Conservation (phyloP, 1,140 invertebrate species). For the Cherax quadricarinatus region DNA sequence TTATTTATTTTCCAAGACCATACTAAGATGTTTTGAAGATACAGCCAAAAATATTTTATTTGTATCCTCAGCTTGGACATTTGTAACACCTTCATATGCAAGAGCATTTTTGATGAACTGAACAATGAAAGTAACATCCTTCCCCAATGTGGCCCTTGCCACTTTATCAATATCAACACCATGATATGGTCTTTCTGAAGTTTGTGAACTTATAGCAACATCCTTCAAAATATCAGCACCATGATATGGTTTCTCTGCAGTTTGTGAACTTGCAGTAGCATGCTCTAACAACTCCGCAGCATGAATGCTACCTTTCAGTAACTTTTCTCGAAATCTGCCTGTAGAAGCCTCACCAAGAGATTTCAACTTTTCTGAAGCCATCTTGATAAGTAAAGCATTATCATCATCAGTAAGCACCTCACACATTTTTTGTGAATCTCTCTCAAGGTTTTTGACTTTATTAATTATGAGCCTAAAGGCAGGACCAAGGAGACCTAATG, state of each 20-base stretch:
- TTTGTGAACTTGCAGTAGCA: neutral
- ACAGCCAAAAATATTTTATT: conserved; percentile 19
- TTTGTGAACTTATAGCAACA: neutral
- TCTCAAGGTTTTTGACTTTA: neutral
- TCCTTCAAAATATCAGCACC: neutral
- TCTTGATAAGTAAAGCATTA: conserved; percentile 1
- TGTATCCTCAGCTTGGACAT: neutral
- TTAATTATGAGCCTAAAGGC: neutral
- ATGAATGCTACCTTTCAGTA: neutral
- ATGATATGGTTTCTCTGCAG: neutral
- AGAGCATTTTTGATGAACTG: conserved; percentile 25
- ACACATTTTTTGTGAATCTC: neutral
- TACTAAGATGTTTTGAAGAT: neutral
- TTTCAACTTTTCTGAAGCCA: conserved; percentile 13
- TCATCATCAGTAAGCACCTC: conserved; percentile 1
- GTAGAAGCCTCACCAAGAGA: neutral
- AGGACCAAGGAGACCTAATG: conserved; percentile 2
- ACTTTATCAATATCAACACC: conserved; percentile 18
- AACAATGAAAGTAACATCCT: conserved; percentile 5
- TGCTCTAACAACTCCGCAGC: neutral
- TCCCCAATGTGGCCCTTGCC: neutral
- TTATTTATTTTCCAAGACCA: neutral
- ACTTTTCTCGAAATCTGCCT: neutral
- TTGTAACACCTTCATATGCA: conserved; percentile 19
- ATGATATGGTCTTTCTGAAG: neutral